Percentiles rank a stretch among this genome's conserved stretches.
These are phyloP conservation scores for Dolichotis patagonum DNA, from an alignment of 2,113 vertebrate species.

Conservation along the genomic window DNA sequence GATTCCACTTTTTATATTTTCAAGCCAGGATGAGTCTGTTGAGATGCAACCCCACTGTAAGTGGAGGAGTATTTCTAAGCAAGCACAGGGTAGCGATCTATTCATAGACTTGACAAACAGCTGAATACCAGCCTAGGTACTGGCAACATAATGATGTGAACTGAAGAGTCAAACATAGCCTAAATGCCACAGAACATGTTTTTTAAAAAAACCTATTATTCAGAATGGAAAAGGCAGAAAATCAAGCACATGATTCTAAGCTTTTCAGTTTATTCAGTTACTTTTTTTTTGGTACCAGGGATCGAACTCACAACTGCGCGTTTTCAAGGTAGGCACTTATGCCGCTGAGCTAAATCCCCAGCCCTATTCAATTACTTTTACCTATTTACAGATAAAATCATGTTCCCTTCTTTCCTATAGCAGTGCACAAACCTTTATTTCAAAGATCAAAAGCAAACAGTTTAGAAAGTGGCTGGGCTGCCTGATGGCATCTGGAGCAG, in stretches of 20 bases:
- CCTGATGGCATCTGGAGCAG: not conserved
- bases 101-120: not conserved
- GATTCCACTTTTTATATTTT: not conserved
- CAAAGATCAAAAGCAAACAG: not conserved
- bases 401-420: not conserved
- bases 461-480: not conserved
- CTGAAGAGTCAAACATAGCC: not conserved
- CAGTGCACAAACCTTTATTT: not conserved
- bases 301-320: no score
- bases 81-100: accelerated
- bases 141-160: not conserved
- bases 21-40: not conserved
- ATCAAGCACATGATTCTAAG: no score
- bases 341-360: no score
- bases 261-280: no score
- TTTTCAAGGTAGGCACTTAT: no score
- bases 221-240: no score
- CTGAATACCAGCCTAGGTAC: not conserved
- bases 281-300: no score
- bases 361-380: not conserved
- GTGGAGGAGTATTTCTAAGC: not conserved
- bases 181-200: accelerated
- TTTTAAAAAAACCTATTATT: not conserved
- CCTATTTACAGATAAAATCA: not conserved
- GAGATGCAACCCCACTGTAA: not conserved